Evolutionary conservation across 2,888 invertebrate genomes (phyloP).

Genomic region (Chorisops tibialis): DNA sequence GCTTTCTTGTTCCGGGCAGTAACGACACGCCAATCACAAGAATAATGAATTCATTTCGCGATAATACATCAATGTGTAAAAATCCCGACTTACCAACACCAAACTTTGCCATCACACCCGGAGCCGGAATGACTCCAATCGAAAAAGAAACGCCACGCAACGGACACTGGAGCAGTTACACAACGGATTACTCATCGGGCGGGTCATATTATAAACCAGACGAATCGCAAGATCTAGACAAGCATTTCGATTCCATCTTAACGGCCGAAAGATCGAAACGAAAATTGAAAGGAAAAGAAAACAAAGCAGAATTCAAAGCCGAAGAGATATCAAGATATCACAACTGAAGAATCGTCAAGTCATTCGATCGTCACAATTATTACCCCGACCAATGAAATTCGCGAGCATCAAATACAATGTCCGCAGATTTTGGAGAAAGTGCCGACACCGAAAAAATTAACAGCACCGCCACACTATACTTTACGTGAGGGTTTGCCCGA

Average conservation of each 20-base stretch:
- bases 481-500: not conserved
- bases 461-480: not conserved
- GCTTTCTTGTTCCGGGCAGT: conserved; percentile 53
- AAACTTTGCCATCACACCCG: conserved; percentile 55
- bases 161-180: conserved; percentile 51
- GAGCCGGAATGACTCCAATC: conserved; percentile 38
- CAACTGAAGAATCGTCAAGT: conserved; percentile 3
- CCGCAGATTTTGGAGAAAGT: not conserved
- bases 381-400: not conserved
- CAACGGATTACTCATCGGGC: conserved; percentile 61
- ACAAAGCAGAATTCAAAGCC: not conserved
- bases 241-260: conserved; percentile 40
- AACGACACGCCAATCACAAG: conserved; percentile 37
- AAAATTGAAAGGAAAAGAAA: not conserved
- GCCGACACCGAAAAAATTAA: not conserved
- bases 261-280: conserved; percentile 31
- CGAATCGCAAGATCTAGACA: conserved; percentile 56
- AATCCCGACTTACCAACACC: conserved; percentile 59
- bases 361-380: not conserved
- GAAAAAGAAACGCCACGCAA: conserved; percentile 43
- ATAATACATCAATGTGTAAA: conserved; percentile 53
- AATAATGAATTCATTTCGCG: conserved; percentile 36
- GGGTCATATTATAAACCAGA: conserved; percentile 64
- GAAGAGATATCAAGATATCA: not conserved
- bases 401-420: not conserved